phyloP scores from a whole-genome alignment of 2,888 invertebrate species.

The Prosapia bicincta region DNA sequence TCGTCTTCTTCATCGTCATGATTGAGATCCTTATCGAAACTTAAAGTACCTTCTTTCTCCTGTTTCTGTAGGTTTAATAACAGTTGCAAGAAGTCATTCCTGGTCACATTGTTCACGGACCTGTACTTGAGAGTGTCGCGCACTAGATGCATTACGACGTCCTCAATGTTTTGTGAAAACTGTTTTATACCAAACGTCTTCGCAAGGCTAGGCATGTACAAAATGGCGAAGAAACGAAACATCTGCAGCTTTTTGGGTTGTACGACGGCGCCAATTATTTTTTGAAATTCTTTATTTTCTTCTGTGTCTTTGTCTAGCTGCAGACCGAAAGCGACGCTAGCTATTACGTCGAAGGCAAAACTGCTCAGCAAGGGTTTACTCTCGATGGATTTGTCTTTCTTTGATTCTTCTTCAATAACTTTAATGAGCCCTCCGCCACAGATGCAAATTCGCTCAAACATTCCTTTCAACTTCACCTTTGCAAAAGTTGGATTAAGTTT shows the following conservation, averaged over 20 bases:
- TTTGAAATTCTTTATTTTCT: not conserved
- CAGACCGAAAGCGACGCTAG: constrained; percentile 30
- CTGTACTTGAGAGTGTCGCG: constrained; percentile 30
- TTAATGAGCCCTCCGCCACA: too few species aligned
- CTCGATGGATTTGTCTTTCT: not conserved
- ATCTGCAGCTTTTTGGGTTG: not conserved
- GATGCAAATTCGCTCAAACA: constrained; percentile 43
- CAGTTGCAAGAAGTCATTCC: constrained; percentile 35
- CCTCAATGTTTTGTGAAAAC: constrained; percentile 7
- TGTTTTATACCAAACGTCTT: not conserved
- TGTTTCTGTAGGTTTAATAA: too few species aligned
- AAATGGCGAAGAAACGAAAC: not conserved
- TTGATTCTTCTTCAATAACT: constrained; percentile 30
- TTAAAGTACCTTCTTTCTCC: constrained; percentile 26
- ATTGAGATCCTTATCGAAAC: not conserved
- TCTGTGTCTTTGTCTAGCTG: not conserved
- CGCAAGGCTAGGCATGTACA: not conserved
- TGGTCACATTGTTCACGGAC: constrained; percentile 26
- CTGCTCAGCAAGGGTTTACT: constrained; percentile 8
- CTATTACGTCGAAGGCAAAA: constrained; percentile 32
- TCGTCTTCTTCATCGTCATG: not conserved
- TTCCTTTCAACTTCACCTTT: constrained; percentile 45
- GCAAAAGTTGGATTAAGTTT: constrained; percentile 47
- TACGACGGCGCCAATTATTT: not conserved
- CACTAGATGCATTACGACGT: constrained; percentile 26